Conservation (phyloP, 2,888 invertebrate genomes). For the Spicauda simplicius region DNA sequence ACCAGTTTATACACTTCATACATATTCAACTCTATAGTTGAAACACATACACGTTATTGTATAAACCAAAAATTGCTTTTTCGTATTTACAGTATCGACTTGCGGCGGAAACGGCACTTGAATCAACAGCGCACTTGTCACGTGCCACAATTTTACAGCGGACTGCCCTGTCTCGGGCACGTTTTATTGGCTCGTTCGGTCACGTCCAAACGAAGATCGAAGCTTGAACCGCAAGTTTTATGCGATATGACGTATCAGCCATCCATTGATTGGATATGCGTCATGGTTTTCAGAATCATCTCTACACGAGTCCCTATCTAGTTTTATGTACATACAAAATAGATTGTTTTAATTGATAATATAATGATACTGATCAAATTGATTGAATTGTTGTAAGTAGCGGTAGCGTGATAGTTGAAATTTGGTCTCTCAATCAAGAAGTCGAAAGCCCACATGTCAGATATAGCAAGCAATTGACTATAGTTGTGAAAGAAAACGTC, state of each 20-base stretch:
- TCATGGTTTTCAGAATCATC: not conserved
- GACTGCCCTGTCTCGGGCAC: constrained; percentile 55
- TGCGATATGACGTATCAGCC: constrained; percentile 59
- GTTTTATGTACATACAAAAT: too few species aligned
- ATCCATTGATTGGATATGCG: not conserved
- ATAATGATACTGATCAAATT: too few species aligned
- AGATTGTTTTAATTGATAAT: too few species aligned
- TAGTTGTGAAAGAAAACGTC: too few species aligned
- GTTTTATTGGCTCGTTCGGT: constrained; percentile 76
- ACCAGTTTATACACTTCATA: too few species aligned
- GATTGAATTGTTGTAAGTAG: too few species aligned
- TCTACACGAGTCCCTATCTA: too few species aligned
- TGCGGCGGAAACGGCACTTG: constrained; percentile 16
- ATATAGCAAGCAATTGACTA: too few species aligned
- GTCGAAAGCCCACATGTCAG: too few species aligned
- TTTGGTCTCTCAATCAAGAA: too few species aligned
- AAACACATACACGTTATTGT: not conserved
- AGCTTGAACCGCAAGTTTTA: constrained; percentile 62
- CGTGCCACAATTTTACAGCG: constrained; percentile 68
- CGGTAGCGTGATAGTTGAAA: too few species aligned
- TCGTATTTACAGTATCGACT: constrained; percentile 14
- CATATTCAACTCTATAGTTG: too few species aligned
- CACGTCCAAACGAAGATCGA: constrained; percentile 75
- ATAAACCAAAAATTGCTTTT: not conserved
- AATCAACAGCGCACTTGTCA: constrained; percentile 51